phyloP scores from a whole-genome alignment of 2,797 vertebrate species.

The Steatocranus sp. region DNA sequence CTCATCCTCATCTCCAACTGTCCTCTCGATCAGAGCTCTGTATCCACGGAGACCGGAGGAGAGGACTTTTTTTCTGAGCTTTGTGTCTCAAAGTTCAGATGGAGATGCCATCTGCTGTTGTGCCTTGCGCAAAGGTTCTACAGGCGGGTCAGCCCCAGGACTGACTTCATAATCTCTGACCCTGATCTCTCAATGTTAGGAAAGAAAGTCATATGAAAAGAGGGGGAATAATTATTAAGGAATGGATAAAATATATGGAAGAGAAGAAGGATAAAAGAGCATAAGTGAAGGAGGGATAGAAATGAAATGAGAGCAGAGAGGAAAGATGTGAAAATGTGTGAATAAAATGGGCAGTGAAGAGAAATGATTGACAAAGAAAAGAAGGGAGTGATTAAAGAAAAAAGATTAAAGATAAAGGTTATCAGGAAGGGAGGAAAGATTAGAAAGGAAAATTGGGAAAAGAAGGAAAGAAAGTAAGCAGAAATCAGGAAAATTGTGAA shows the following conservation, averaged over 20 bases:
- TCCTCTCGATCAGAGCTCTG: slow-evolving; percentile 12
- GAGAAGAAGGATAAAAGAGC: neutral
- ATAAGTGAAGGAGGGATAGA: neutral
- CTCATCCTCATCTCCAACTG: slow-evolving; percentile 32
- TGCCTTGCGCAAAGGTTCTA: slow-evolving; percentile 30
- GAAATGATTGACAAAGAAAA: neutral
- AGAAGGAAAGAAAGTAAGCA: neutral
- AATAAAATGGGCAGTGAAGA: neutral
- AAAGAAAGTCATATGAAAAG: no score
- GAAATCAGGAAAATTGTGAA: neutral
- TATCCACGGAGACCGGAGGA: slow-evolving; percentile 33
- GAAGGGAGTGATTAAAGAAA: neutral
- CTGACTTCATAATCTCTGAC: neutral
- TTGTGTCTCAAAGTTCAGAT: neutral
- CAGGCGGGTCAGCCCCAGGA: neutral
- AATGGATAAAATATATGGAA: neutral
- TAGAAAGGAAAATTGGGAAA: neutral
- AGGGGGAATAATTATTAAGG: neutral
- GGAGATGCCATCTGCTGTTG: neutral
- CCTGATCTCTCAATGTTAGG: neutral
- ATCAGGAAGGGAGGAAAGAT: neutral
- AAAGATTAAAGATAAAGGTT: no score
- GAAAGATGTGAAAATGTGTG: neutral
- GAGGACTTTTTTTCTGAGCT: neutral
- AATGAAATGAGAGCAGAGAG: neutral